Evolutionary conservation across 2,797 vertebrate genomes (phyloP), one percentile per base, ranked within the genome.

Genomic region (Kryptopterus vitreolus): DNA sequence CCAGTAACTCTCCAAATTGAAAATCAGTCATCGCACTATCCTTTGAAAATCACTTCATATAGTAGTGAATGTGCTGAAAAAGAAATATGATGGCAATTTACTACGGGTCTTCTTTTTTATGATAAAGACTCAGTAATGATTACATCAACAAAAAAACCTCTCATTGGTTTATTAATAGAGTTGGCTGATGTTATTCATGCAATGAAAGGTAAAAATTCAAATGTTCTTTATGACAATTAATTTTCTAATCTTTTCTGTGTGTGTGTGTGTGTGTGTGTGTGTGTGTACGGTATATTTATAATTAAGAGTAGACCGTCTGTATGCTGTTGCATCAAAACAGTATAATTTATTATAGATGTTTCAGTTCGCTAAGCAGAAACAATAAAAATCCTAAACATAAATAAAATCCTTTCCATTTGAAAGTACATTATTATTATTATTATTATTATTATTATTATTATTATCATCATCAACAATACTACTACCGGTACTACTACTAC

Each of bases 1-100:
- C 83, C 86, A 85, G 81, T 88, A 87, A 77, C 75, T 87, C 76
- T 81, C 84, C 85, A 89, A 83, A 89, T 90, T 72, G 75, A 78
- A 84, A 85, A 84, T 81, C n/a, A 70, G 69, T 87, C 73, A 84
- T 86, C 77, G 79, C 59, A 43, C 78, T 82, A 82, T 85, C 69
- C 82, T 88, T 82, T 87, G 80, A 81, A 85, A 81, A 85, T 85
- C 85, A 82, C 66, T 84, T 82, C 73, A 78, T 83, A 26, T 57
- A 57, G 46, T 62, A 66, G 62, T 80, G 79, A 83, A 80, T 65
- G 66, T 77, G 62, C 77, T 79, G 65, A 83, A 83, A 84, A 82
- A 84, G 78, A 87, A 83, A 70, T 82, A 81, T 79, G 57, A 85
- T 80, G 38, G 85, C 57, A 78, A 76, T 82, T 84, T 81, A 80